Conservation (phyloP, 2,797 vertebrate species). For the Decapterus maruadsi region DNA sequence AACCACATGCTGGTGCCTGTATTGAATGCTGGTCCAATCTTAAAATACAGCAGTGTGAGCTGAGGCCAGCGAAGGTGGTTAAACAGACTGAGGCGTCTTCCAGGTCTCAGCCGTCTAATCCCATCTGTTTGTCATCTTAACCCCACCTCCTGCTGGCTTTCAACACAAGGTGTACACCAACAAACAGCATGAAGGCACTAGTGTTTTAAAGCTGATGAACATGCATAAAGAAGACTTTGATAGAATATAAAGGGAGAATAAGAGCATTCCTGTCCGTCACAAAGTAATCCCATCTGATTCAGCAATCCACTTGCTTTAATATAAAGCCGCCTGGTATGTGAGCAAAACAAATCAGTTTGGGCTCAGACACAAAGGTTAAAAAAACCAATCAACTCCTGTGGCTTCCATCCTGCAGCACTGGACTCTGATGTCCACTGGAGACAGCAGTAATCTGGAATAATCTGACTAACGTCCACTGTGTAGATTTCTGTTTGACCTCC, state of each 20-base stretch:
- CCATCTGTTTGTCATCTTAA: conserved; percentile 46
- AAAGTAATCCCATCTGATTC: not conserved
- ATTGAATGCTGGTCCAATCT: conserved; percentile 3
- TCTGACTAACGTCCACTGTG: conserved; percentile 48
- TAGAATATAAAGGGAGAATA: not conserved
- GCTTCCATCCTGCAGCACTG: not conserved
- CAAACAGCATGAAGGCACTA: not conserved
- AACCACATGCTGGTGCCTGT: not conserved
- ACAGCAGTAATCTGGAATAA: conserved; percentile 54
- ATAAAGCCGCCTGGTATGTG: not conserved
- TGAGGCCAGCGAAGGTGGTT: conserved; percentile 15
- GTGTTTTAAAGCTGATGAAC: not conserved
- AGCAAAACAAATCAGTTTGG: conserved; percentile 8
- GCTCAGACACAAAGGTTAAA: conserved; percentile 4
- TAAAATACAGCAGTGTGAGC: conserved; percentile 15
- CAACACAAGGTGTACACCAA: conserved; percentile 15
- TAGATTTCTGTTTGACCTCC: conserved; percentile 42
- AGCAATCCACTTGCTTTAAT: not conserved
- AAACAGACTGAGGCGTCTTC: conserved; percentile 41
- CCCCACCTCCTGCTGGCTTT: conserved; percentile 33
- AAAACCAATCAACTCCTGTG: conserved; percentile 11
- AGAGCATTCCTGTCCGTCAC: not conserved
- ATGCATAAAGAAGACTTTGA: not conserved
- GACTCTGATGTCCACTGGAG: conserved; percentile 30
- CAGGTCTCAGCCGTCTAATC: conserved; percentile 48